phyloP scores from a whole-genome alignment of 2,888 invertebrate genomes.

The Margaritifera margaritifera region DNA sequence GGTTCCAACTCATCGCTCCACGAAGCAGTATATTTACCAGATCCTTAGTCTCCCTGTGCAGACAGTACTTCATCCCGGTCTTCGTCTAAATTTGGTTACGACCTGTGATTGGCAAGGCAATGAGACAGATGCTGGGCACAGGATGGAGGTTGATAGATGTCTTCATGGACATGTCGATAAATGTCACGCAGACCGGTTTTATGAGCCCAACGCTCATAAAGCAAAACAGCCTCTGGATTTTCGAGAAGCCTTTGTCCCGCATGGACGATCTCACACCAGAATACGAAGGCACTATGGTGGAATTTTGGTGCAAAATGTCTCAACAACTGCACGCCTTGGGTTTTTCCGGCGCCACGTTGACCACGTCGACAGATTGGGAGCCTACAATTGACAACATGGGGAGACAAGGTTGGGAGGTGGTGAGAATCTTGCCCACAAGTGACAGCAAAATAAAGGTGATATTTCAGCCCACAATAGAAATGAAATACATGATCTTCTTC shows the following conservation, averaged over 20 bases:
- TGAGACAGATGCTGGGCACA: slow-evolving; percentile 53
- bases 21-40: slow-evolving; percentile 57
- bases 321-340: slow-evolving; percentile 28
- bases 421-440: slow-evolving; percentile 55
- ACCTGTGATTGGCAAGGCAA: slow-evolving; percentile 54
- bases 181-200: background rate
- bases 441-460: slow-evolving; percentile 31
- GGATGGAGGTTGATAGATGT: slow-evolving; percentile 68
- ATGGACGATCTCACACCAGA: slow-evolving; percentile 55
- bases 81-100: slow-evolving; percentile 16
- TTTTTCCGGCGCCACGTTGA: slow-evolving; percentile 26
- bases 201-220: background rate
- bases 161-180: slow-evolving; percentile 51
- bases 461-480: slow-evolving; percentile 19
- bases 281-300: slow-evolving; percentile 64
- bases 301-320: slow-evolving; percentile 52
- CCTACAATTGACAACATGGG: slow-evolving; percentile 62
- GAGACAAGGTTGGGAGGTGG: slow-evolving; percentile 66
- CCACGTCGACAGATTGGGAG: slow-evolving; percentile 54
- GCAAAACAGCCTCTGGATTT: slow-evolving; percentile 64
- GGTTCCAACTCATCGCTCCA: slow-evolving; percentile 46
- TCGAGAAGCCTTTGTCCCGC: slow-evolving; percentile 62
- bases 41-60: slow-evolving; percentile 51
- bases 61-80: slow-evolving; percentile 9
- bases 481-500: slow-evolving; percentile 36